Evolutionary conservation across 2,113 vertebrate genomes (phyloP).

Genomic region (Accipiter cooperii): DNA sequence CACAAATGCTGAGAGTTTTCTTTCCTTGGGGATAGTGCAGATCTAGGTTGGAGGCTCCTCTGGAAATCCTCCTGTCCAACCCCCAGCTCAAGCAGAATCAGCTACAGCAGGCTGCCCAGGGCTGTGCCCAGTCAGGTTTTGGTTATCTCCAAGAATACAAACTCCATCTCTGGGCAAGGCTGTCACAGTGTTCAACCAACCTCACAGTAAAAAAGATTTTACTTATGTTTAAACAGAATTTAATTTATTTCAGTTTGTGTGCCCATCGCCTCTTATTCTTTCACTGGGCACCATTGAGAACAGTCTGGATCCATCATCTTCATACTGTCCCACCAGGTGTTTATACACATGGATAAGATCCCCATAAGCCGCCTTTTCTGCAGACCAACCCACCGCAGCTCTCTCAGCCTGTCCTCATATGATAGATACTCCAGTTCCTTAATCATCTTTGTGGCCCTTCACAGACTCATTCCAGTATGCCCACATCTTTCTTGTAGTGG

Average conservation of each 20-base stretch:
- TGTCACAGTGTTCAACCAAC: neutral
- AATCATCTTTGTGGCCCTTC: neutral
- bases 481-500: neutral
- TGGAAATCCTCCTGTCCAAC: neutral
- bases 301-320: neutral
- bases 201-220: neutral
- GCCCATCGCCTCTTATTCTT: neutral
- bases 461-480: neutral
- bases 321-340: neutral
- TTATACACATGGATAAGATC: neutral
- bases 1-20: neutral
- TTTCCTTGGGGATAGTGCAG: neutral
- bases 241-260: neutral
- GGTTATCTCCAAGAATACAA: neutral
- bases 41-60: neutral
- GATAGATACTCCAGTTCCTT: neutral
- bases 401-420: neutral
- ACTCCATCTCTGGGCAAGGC: neutral
- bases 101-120: neutral
- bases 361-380: neutral
- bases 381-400: neutral
- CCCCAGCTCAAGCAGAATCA: neutral
- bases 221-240: neutral
- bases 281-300: neutral
- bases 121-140: neutral